Percentiles rank a stretch among this genome's conserved stretches.
Conservation (phyloP, 2,888 invertebrate genomes). For the Ormyrus labotus region DNA sequence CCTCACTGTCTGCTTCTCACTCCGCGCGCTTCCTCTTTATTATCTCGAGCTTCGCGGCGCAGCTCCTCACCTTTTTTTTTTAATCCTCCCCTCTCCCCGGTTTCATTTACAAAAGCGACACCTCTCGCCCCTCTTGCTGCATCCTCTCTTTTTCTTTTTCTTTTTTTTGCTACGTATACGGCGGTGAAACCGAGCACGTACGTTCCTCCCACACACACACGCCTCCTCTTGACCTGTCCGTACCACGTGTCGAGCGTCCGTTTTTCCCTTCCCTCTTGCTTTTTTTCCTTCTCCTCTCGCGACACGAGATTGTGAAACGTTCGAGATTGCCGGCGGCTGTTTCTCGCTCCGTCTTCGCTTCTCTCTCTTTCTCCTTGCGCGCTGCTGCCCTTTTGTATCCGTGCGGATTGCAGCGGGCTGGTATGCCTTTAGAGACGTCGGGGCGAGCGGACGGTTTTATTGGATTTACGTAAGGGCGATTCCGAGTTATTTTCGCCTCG, state of each 20-base stretch:
- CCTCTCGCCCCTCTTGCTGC: conserved; percentile 1
- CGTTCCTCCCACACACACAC: background rate
- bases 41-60: conserved; percentile 12
- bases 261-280: too few species aligned
- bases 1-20: conserved; percentile 10
- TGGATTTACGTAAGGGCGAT: conserved; percentile 22
- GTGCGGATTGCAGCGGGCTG: background rate
- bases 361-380: background rate
- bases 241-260: too few species aligned
- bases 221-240: background rate
- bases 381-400: background rate
- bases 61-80: conserved; percentile 49
- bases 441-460: conserved; percentile 1
- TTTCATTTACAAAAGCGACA: conserved; percentile 42
- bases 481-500: conserved; percentile 16
- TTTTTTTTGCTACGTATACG: background rate
- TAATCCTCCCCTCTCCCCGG: conserved; percentile 22
- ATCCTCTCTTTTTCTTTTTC: background rate
- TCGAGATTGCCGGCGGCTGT: background rate
- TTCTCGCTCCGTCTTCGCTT: background rate
- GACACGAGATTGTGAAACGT: conserved; percentile 2
- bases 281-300: background rate
- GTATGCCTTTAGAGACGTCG: too few species aligned
- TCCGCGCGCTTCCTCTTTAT: conserved; percentile 18
- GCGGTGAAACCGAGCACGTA: background rate